Base-by-base conservation (phyloP, 2,888 invertebrate species). In the Notocelia uddmanniana region DNA sequence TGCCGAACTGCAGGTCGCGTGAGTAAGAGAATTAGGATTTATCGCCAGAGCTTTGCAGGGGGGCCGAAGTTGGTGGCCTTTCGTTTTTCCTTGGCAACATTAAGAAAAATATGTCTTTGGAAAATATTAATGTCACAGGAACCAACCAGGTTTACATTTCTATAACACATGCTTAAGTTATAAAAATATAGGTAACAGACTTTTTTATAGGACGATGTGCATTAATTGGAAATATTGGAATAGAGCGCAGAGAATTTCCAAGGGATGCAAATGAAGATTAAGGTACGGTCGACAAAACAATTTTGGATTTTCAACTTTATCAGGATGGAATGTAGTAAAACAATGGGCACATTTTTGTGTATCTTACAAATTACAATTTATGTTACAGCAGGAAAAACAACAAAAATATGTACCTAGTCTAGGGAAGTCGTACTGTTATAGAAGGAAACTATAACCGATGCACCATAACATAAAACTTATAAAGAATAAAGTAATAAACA, bases 1-100 rank as follows among this genome's bases (percentile, higher is more conserved):
- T 73, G 63, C 75, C 69, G 71, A 73, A 76, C 74, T 74, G 76
- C 76, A 76, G 78, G 79, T 80, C 76, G 77, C 77, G 78, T 78
- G 77, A 78, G 77, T 78, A 76, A 72, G 75, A 77, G 75, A 75
- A 77, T 77, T 63, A 75, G 79, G 73, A 76, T 79, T 78, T 79
- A 79, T 76, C 74, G 74, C 74, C 68, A 75, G 74, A 74, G 74
- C 66, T 73, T 54, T 60, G 37, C 68, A 64, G 74, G 73, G 76
- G 77, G 79, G 79, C 74, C 68, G 68, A 71, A 74, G 76, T 81
- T 80, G 76, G 75, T 71, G 34, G 75, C 70, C 73, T 79, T 82
- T 83, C 82, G 75, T 77, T 68, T 73, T 41, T 64, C 48, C 45
- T 21, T 15, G 48, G 58, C 37, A 52, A 59, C 41, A 66, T 59